Evolutionary conservation across 2,888 invertebrate species (phyloP), one percentile per base, ranked within the genome.

Genomic region (Parascotia fuliginaria): DNA sequence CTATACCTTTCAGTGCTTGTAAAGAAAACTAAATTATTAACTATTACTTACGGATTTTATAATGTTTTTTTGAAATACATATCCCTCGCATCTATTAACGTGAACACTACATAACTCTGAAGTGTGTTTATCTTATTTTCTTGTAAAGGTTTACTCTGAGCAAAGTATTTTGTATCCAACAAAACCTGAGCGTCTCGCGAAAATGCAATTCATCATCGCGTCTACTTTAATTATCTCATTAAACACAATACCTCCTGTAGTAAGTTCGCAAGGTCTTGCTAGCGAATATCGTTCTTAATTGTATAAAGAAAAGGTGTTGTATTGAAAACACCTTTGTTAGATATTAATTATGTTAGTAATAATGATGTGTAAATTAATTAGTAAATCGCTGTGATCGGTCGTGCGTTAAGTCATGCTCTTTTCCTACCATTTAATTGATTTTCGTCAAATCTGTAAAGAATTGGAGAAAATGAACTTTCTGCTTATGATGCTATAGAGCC

Each of bases 221-320:
- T 16, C 33, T 34, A 13, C 14, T 44, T 43, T 65, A 67, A 67
- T 67, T 64, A 65, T 44, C 46, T 67, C 48, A 48, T 57, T 52
- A 49, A 51, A 46, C 43, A 56, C 51, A 59, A 53, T 42, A 43
- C 47, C 44, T 49, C 43, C 13, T 5, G 13, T 51, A 53, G 43
- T 42, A 39, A 60, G 46, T 42, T 14, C 4, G 40, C 50, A 39
- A 55, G 60, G 48, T 28, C 24, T 16, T 37, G 39, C 42, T 49
- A 32, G 16, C 34, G 19, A 67, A 51, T 48, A 37, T 52, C 32
- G 22, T 38, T 27, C 11, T 9, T 55, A 29, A 19, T 28, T 15
- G 27, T 14, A 14, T 42, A 34, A 15, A 9, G 24, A 42, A 49
- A 33, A 16, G 33, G 9, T 36, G 7, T 44, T 1, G 36, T 6